Percentiles rank a stretch among this genome's conserved stretches.
Conservation (phyloP, 2,888 invertebrate species). For the Synanthedon myopaeformis region DNA sequence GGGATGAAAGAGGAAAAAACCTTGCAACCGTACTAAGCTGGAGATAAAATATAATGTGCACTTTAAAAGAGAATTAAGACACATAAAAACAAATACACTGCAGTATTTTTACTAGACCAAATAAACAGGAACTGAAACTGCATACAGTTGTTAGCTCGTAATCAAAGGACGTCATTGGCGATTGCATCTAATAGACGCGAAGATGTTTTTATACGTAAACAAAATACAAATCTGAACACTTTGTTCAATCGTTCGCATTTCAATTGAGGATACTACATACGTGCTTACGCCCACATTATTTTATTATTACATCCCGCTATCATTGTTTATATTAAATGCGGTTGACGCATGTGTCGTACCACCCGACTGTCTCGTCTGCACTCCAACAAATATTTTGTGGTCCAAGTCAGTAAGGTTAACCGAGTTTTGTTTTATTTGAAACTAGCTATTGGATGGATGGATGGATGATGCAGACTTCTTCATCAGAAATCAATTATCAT, state of each 20-base stretch:
- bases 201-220: background rate
- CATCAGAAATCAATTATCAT: too few species aligned
- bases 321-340: conserved; percentile 5
- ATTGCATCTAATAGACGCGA: background rate
- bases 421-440: background rate
- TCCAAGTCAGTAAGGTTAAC: background rate
- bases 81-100: too few species aligned
- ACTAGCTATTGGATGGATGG: too few species aligned
- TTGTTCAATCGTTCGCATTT: background rate
- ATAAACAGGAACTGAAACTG: background rate
- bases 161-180: background rate
- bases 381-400: background rate
- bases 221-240: background rate
- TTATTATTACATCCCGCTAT: background rate
- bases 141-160: background rate
- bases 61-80: too few species aligned
- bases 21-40: too few species aligned
- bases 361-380: background rate
- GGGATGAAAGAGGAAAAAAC: too few species aligned
- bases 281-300: background rate
- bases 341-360: conserved; percentile 1
- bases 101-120: background rate
- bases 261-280: background rate
- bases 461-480: too few species aligned
- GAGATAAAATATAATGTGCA: too few species aligned